A percentile compares a stretch with the other conserved stretches of the same genome.
phyloP scores from a whole-genome alignment of 30 jellyfish, hydroid and myxozoan genomes.

The Catostylus mosaicus region DNA sequence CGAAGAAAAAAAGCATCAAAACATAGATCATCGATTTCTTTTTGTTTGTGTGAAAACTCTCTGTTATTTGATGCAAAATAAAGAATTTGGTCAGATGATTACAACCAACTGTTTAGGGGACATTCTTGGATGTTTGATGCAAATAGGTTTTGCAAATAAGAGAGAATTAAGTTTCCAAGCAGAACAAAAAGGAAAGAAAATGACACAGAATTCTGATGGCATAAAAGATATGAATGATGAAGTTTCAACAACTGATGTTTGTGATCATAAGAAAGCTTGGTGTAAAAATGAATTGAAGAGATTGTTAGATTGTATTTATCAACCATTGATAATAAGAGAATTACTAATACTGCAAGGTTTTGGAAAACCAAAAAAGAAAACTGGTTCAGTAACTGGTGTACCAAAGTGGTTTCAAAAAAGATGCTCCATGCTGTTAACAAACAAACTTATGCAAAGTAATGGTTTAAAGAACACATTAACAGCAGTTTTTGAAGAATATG shows the following conservation, averaged over 20 bases:
- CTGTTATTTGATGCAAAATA: conserved; percentile 11
- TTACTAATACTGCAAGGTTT: conserved; percentile 72
- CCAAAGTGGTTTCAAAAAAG: conserved; percentile 50
- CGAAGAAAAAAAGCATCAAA: conserved; percentile 3
- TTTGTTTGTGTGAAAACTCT: conserved; percentile 13
- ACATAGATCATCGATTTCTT: conserved; percentile 27
- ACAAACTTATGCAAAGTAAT: conserved; percentile 58
- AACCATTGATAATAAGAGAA: conserved; percentile 68
- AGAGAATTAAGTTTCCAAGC: background rate
- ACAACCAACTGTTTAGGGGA: conserved; percentile 34
- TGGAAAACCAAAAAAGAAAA: background rate
- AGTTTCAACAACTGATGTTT: conserved; percentile 14
- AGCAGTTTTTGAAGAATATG: conserved; percentile 73
- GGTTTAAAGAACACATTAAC: conserved; percentile 72
- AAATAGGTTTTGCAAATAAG: conserved; percentile 26
- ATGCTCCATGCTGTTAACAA: conserved; percentile 70
- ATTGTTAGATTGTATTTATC: conserved; percentile 49
- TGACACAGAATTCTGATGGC: background rate
- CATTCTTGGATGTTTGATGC: conserved; percentile 56
- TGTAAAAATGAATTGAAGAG: conserved; percentile 50
- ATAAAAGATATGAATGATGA: background rate
- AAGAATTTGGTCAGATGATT: conserved; percentile 27
- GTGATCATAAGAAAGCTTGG: conserved; percentile 76
- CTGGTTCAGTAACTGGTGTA: background rate
- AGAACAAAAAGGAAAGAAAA: background rate